A percentile compares a stretch with the other conserved stretches of the same genome.
Conservation (phyloP, 2,113 vertebrate genomes). For the Balaenoptera acutorostrata region DNA sequence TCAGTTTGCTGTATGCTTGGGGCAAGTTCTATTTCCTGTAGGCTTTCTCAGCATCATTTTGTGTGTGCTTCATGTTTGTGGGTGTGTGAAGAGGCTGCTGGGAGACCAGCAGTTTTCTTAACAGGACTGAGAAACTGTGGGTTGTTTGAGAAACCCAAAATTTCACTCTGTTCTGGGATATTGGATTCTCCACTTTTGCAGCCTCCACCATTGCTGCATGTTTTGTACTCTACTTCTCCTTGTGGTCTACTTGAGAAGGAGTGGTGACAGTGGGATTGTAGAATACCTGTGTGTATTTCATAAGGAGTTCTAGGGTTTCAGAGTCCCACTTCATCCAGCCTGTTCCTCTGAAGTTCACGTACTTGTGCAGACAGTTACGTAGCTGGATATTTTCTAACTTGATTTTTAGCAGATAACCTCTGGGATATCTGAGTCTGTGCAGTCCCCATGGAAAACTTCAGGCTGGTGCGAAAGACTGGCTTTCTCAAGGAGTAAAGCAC, state of each 20-base stretch:
- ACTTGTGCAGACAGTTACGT: background rate
- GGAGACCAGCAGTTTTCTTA: background rate
- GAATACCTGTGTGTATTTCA: background rate
- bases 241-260: background rate
- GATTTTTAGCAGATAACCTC: constrained; percentile 37
- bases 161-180: background rate
- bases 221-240: background rate
- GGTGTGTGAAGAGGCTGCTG: background rate
- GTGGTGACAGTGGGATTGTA: background rate
- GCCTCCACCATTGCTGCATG: background rate
- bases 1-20: background rate
- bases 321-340: background rate
- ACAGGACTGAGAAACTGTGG: background rate
- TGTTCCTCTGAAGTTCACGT: background rate
- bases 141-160: background rate
- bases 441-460: background rate
- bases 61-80: background rate
- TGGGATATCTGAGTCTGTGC: background rate
- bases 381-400: background rate
- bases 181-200: background rate
- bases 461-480: background rate
- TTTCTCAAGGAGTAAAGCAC: background rate
- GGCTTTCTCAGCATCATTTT: background rate
- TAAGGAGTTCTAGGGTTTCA: background rate
- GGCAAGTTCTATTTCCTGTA: background rate